Conservation (phyloP, 2,888 invertebrate genomes). For the Scaeva pyrastri region DNA sequence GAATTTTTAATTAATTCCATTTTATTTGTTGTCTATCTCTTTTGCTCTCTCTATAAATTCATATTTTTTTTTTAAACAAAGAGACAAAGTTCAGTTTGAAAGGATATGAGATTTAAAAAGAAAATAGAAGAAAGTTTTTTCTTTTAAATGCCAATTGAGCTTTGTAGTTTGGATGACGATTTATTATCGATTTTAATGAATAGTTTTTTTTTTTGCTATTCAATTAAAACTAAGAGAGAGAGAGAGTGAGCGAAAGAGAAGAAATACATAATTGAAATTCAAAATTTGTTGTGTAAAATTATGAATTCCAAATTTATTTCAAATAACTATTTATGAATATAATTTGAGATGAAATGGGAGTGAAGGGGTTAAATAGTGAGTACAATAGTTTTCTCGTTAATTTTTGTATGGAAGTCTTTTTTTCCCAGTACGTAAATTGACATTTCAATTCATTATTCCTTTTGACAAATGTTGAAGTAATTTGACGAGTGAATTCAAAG, state of each 20-base stretch:
- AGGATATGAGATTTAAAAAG: slow-evolving; percentile 17
- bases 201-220: not conserved
- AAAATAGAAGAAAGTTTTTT: not conserved
- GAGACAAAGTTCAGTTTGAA: not conserved
- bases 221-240: not conserved
- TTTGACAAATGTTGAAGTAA: too few species aligned
- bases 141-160: slow-evolving; percentile 28
- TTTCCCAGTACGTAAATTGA: too few species aligned
- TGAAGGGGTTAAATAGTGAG: not conserved
- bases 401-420: too few species aligned
- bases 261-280: not conserved
- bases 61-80: not conserved
- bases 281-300: not conserved
- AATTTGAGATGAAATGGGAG: not conserved
- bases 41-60: too few species aligned
- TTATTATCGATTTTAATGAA: slow-evolving; percentile 32
- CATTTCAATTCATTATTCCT: too few species aligned
- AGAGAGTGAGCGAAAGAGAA: not conserved
- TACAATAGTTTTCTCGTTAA: not conserved
- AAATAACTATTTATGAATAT: not conserved
- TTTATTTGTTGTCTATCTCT: not conserved
- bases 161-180: slow-evolving; percentile 7
- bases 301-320: not conserved
- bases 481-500: too few species aligned
- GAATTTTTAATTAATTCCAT: slow-evolving; percentile 60